These are phyloP conservation scores for Ptiloglossa arizonensis DNA, from an alignment of 1,140 invertebrate species.

Conservation along the genomic window DNA sequence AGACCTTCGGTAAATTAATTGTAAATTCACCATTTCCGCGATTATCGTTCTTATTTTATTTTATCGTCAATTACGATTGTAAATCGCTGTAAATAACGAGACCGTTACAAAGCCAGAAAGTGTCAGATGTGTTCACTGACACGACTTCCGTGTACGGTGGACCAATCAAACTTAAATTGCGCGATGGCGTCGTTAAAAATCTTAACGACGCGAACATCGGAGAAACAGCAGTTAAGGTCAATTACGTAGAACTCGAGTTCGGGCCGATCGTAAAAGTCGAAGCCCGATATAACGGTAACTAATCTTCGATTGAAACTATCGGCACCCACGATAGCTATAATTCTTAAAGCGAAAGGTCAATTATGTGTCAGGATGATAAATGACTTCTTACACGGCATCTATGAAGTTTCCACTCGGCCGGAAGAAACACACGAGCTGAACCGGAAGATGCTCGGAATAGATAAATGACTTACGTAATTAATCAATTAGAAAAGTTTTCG, in stretches of 20 bases:
- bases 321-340: conserved; percentile 11
- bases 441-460: not conserved
- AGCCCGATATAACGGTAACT: conserved; percentile 6
- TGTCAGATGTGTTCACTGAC: no score
- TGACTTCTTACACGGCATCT: conserved; percentile 22
- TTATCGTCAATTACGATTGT: no score
- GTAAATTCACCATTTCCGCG: no score
- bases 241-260: not conserved
- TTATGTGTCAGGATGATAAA: conserved; percentile 44
- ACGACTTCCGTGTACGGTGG: not conserved
- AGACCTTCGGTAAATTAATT: no score
- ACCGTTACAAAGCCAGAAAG: no score
- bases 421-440: not conserved
- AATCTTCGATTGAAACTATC: conserved; percentile 32
- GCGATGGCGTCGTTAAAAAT: not conserved
- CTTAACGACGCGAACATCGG: not conserved
- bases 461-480: not conserved
- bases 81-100: no score
- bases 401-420: conserved; percentile 28
- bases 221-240: conserved; percentile 3
- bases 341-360: conserved; percentile 38
- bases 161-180: not conserved
- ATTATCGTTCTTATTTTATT: no score
- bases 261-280: conserved; percentile 14
- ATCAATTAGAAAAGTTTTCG: not conserved